Conservation (phyloP, 1,140 invertebrate species). For the Cydia strobilella region DNA sequence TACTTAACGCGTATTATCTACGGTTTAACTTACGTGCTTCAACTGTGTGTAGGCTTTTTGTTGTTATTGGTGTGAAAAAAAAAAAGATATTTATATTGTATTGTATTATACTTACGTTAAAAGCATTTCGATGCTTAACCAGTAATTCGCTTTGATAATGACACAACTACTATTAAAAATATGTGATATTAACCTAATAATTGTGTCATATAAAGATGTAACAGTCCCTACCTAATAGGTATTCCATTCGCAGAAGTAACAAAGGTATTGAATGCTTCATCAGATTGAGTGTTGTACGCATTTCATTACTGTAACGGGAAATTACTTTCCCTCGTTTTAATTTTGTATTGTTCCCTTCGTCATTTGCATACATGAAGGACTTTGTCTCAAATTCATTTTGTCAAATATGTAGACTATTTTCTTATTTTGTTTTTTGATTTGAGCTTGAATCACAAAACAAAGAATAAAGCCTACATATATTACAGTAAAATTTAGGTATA, state of each 20-base stretch:
- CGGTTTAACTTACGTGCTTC: too few relatives aligned
- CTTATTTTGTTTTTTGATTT: not conserved
- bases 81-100: not conserved
- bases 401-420: not conserved
- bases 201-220: not conserved
- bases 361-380: not conserved
- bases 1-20: too few relatives aligned
- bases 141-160: not conserved
- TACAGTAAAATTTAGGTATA: not conserved
- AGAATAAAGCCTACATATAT: too few relatives aligned
- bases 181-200: not conserved
- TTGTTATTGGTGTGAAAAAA: too few relatives aligned
- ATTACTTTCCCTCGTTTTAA: constrained; percentile 18
- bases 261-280: constrained; percentile 10
- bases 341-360: constrained; percentile 20
- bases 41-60: too few relatives aligned
- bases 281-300: constrained; percentile 17
- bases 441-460: not conserved
- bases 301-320: constrained; percentile 15
- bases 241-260: not conserved
- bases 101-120: too few relatives aligned
- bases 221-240: not conserved
- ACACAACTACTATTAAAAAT: too few relatives aligned
- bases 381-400: not conserved
- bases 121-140: not conserved